These are phyloP conservation scores for Prosopocoilus inquinatus DNA, from an alignment of 2,888 invertebrate species.

Conservation along the genomic window DNA sequence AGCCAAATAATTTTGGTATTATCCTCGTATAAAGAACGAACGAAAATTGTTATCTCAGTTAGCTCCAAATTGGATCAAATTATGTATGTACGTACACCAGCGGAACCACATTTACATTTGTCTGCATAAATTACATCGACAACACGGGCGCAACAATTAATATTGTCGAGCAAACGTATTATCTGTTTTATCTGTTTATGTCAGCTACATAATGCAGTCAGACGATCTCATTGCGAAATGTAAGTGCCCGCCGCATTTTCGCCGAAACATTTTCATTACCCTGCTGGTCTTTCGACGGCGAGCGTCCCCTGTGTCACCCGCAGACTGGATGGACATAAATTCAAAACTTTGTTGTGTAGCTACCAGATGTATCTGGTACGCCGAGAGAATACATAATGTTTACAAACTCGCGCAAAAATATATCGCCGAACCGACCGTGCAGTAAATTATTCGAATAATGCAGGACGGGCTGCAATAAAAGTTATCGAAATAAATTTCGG, in stretches of 20 bases:
- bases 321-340: slow-evolving; percentile 32
- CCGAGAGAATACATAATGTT: slow-evolving; percentile 6
- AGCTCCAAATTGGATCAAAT: too few relatives aligned
- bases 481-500: too few relatives aligned
- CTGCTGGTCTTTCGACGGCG: slow-evolving; percentile 4
- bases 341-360: slow-evolving; percentile 28
- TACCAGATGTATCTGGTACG: slow-evolving; percentile 25
- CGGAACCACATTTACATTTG: slow-evolving; percentile 11
- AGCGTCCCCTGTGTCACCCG: slow-evolving; percentile 23
- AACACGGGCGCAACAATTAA: slow-evolving; percentile 28
- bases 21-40: too few relatives aligned
- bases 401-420: neutral
- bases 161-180: slow-evolving; percentile 9
- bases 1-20: too few relatives aligned
- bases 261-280: slow-evolving; percentile 3
- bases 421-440: too few relatives aligned
- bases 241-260: neutral
- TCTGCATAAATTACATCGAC: slow-evolving; percentile 25
- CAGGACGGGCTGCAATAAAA: too few relatives aligned
- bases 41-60: too few relatives aligned
- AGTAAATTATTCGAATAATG: too few relatives aligned
- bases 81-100: too few relatives aligned
- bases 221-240: slow-evolving; percentile 5
- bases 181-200: slow-evolving; percentile 25
- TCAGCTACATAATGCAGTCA: slow-evolving; percentile 23